Conservation (phyloP, 2,797 vertebrate species). For the Myotis myotis region DNA sequence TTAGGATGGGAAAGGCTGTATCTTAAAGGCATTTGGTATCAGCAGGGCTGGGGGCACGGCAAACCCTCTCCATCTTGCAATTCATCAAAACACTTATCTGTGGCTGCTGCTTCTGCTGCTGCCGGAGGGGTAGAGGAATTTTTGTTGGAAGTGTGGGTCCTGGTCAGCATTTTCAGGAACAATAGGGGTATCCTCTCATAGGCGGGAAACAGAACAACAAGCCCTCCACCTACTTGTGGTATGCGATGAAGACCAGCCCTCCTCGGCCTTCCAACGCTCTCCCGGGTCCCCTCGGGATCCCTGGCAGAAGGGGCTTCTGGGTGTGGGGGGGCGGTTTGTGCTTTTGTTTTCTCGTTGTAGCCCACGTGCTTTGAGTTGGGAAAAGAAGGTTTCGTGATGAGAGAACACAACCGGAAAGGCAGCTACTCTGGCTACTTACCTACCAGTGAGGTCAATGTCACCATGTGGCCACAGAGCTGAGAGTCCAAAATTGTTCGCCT, state of each 20-base stretch:
- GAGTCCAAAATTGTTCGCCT: conserved; percentile 50
- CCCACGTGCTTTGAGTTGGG: conserved; percentile 46
- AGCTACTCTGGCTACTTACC: conserved; percentile 57
- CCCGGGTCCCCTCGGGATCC: conserved; percentile 14
- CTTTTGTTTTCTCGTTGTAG: conserved; percentile 66
- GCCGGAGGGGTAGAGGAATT: conserved; percentile 64
- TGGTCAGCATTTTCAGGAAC: conserved; percentile 83
- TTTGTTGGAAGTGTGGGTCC: conserved; percentile 71
- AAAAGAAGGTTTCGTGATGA: conserved; percentile 51
- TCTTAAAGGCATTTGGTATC: conserved; percentile 89
- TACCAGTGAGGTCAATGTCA: conserved; percentile 46
- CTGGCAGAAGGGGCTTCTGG: conserved; percentile 47
- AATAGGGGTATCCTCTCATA: conserved; percentile 83
- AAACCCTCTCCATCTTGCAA: conserved; percentile 78
- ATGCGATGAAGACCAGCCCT: conserved; percentile 66
- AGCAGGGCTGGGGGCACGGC: conserved; percentile 76
- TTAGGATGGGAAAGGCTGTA: conserved; percentile 91
- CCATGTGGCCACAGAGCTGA: neutral
- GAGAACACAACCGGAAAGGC: conserved; percentile 46
- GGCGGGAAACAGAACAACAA: conserved; percentile 76
- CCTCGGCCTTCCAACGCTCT: conserved; percentile 53
- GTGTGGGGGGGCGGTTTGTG: neutral
- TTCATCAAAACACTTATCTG: conserved; percentile 82
- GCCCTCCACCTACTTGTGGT: conserved; percentile 75
- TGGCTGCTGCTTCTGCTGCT: conserved; percentile 65